Evolutionary conservation across 2,888 invertebrate species (phyloP), one percentile per base, ranked within the genome.

Genomic region (Pristionchus fissidentatus): DNA sequence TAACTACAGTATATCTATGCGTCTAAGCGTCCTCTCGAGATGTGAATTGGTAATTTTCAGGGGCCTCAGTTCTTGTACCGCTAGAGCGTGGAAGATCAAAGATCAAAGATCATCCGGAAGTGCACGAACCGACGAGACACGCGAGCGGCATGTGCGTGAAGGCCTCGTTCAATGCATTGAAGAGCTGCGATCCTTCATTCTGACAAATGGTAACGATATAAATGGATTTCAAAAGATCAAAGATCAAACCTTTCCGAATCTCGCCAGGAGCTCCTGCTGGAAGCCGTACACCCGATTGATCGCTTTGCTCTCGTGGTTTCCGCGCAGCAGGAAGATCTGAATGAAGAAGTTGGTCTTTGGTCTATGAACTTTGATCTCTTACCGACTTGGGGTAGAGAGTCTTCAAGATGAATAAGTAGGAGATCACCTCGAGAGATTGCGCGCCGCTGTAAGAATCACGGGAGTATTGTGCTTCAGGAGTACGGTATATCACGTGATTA

Each of bases 211-310:
- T n/a, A 41, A 1, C n/a, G 10, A 41, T 38, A 70, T 70, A 19
- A 19, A 3, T 66, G 13, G 1, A 4, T 3, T 60, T 26, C 32
- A 60, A 60, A n/a, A 7, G 32, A n/a, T n/a, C n/a, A n/a, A n/a
- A n/a, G n/a, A n/a, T 19, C 75, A 46, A 8, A 75, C 75, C 52
- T 82, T 46, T 29, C 57, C 62, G 73, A 87, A 84, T 52, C 85
- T 83, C 70, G 84, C 85, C 52, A 52, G 46, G 26, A 87, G 29
- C 77, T 87, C 87, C n/a, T 85, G 57, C 32, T 77, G 82, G 62
- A 87, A 87, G 62, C 87, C 85, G 79, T 83, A 87, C 29, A 77
- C 79, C n/a, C 87, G 81, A 57, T 87, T 87, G 70, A 87, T 85
- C 32, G 84, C 79, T 26, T 60, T 55, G 29, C 84, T 60, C 62